Conservation (phyloP, 2,113 vertebrate species). For the Procapra przewalskii region DNA sequence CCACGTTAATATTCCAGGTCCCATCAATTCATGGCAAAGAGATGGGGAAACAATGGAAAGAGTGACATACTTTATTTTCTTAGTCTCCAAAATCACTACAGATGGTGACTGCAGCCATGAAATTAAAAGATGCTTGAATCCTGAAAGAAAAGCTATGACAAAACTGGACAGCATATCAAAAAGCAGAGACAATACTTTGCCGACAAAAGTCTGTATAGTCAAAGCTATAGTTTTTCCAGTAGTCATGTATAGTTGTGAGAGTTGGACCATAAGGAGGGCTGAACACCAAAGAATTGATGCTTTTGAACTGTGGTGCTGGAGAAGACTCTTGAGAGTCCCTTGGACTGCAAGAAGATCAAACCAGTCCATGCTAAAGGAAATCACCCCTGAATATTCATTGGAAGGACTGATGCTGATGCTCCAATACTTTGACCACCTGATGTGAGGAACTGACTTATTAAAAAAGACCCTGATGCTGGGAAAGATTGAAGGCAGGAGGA, state of each 20-base stretch:
- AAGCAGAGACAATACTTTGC: not conserved
- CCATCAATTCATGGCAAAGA: not conserved
- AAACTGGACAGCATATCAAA: not conserved
- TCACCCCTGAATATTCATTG: not conserved
- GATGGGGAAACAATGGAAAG: not conserved
- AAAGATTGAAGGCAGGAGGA: not conserved
- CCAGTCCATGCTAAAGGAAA: not conserved
- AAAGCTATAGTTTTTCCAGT: not conserved
- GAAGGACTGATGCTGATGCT: not conserved
- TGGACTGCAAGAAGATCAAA: not conserved
- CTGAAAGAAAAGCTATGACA: not conserved
- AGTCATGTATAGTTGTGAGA: not conserved
- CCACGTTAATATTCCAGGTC: not conserved
- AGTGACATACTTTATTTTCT: not conserved
- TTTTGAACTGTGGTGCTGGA: not conserved
- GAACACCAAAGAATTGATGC: not conserved
- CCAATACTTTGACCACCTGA: not conserved
- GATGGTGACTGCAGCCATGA: not conserved
- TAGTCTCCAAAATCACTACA: not conserved
- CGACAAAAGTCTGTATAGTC: not conserved
- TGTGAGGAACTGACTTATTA: not conserved
- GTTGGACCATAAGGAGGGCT: not conserved
- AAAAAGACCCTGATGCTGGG: not conserved
- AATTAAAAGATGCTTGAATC: not conserved
- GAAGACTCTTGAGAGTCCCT: not conserved